Evolutionary conservation across 2,888 invertebrate genomes (phyloP), one percentile per base, ranked within the genome.

Genomic region (Invenusta paracnida): DNA sequence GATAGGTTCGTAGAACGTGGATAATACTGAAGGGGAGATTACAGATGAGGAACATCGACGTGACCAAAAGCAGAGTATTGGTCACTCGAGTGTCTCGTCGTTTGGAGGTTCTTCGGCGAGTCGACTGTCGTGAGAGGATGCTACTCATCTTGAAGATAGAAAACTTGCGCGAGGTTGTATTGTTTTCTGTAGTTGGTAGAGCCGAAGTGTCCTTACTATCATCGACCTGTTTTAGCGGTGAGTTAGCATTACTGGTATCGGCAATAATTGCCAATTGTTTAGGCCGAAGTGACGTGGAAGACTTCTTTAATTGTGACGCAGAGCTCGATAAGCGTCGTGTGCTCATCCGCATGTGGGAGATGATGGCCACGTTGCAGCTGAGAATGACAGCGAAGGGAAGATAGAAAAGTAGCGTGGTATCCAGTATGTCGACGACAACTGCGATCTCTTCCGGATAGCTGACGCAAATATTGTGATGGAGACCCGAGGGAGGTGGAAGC

Each of bases 321-420:
- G 82, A 2, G 29, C 25, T 29, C 13, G 31, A 82, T 2, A 29
- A 23, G 29, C 82, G 82, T 29, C 29, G 82, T 5, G 73, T 73
- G 27, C 73, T 66, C 83, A 83, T 83, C 66, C 66, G 25, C 23
- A 85, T 29, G 48, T 81, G 48, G 79, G 27, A 29, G 2, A 85
- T 85, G 67, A 85, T 85, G 67, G 67, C 29, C 5, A 67, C 25
- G 48, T 85, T 85, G 79, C 73, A 85, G 23, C 17, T 29, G 2
- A 81, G 29, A 2, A 85, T 85, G 2, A 85, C 25, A n/a, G 48
- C 25, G 67, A 85, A 85, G n/a, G 85, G 85, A 1, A 85, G 85
- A 23, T 67, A 85, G 67, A 28, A 85, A 28, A 85, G 85, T 2
- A 85, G 67, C 2, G 67, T 25, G 1, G 85, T 67, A 23, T 85